Evolutionary conservation across 1,140 invertebrate species (phyloP), one percentile per base, ranked within the genome.

Genomic region (Diachasmimorpha longicaudata): DNA sequence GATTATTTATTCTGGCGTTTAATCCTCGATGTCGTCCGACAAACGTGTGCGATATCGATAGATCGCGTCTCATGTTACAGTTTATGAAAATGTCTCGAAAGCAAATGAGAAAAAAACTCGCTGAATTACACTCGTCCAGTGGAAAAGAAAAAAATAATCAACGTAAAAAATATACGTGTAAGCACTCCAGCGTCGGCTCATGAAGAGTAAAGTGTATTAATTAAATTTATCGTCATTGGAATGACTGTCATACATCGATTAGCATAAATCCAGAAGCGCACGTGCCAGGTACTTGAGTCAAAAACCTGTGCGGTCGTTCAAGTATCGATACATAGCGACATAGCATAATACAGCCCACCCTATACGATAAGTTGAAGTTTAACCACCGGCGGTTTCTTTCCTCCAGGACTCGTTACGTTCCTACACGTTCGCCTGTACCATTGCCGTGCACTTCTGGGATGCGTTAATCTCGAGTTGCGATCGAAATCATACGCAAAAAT

Each of bases 401-500:
- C 74, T 79, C 25, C 21, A 55, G 77, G 76, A 75, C 72, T 78
- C 75, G 70, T 66, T 39, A 55, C 42, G 77, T 80, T 81, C 78
- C 72, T 70, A 9, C 66, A 37, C 63, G 77, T 77, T 75, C 79
- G 75, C 77, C 25, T 46, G 44, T 68, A 66, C 67, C 42, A 46
- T 67, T 58, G 31, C 13, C 46, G 42, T 74, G 66, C 67, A 74
- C 25, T 68, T 72, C 58, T 39, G 70, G 44, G 69, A 63, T 76
- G 37, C 77, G 80, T 75, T 85, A 85, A 86, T 85, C 84, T 85
- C 76, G 42, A 19, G 74, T 74, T 72, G 55, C 79, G 83, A 84
- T 86, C 85, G 78, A 82, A 81, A 83, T 84, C 82, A 84, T 84
- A 82, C 77, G 80, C 77, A 80, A 85, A 86, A 84, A 86, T 86